Conservation (phyloP, 2,888 invertebrate species). For the Nebria brevicollis region DNA sequence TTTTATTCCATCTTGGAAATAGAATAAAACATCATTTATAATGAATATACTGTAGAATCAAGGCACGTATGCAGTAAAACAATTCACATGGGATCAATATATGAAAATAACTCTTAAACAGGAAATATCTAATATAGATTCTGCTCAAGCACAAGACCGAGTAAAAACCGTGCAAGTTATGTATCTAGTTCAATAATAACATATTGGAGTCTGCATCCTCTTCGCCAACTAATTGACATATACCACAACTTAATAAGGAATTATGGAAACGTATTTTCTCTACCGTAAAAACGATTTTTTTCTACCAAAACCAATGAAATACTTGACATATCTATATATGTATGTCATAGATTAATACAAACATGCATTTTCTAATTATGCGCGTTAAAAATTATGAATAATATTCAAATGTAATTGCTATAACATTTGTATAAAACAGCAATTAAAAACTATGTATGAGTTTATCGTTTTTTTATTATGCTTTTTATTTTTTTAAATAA, state of each 20-base stretch:
- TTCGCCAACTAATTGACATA: conserved; percentile 14
- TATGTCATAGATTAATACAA: no score
- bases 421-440: no score
- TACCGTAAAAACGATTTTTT: not conserved
- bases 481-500: not conserved
- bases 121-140: not conserved
- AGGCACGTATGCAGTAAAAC: not conserved
- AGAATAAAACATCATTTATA: no score
- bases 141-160: not conserved
- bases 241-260: conserved; percentile 20
- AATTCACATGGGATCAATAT: conserved; percentile 6
- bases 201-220: conserved; percentile 20
- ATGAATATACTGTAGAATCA: no score
- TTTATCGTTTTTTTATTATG: no score
- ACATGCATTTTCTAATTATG: no score
- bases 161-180: conserved; percentile 13
- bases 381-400: no score
- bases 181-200: conserved; percentile 26
- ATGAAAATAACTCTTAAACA: conserved; percentile 6
- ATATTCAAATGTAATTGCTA: no score
- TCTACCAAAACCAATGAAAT: no score
- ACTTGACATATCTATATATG: no score
- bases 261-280: conserved; percentile 17
- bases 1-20: no score
- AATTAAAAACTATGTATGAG: no score